Evolutionary conservation across 1,140 invertebrate species (phyloP), one percentile per base, ranked within the genome.

Genomic region (Trichonephila clavipes): DNA sequence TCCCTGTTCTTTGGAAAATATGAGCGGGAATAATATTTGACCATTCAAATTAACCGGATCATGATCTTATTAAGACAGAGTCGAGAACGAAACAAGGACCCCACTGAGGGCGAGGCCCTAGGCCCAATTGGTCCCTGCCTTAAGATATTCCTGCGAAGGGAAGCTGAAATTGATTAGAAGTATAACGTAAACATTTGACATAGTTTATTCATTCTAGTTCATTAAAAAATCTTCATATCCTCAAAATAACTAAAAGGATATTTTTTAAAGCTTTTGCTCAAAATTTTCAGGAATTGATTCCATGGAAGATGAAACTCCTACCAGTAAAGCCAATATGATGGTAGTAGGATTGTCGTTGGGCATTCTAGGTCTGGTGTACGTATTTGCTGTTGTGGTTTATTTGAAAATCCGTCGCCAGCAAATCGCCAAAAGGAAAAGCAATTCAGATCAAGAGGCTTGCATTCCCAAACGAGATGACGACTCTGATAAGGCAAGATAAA

Each of bases 281-380:
- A 16, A 61, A 58, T 40, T 59, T 87, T 8, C 21, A 93, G 92
- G 92, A 12, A 82, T 93, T 3, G 92, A 93, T 24, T 40, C 64
- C 2, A n/a, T 87, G 61, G 92, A 88, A 4, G 19, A 81, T 12
- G 93, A 90, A n/a, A 19, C 58, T 1, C 28, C 77, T 34, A 59
- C 40, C 10, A 59, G 95, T 89, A 21, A 94, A 94, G 16, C 96
- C 1, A 98, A 98, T 95, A 98, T 98, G 94, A 96, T 98, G 2
- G 97, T 98, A 0, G 98, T 98, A 72, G 98, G 97, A 19, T 96
- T 98, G n/a, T 98, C 97, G 94, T 97, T 97, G 2, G 96, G 98
- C 64, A 96, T 98, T 4, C 96, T 98, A 3, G 98, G 97, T 0
- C 96, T 98, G 21, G 97, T 98, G 94, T 98, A 98, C 95, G 97